These are phyloP conservation scores for Pogonomyrmex barbatus DNA, from an alignment of 1,140 invertebrate genomes.

Conservation along the genomic window DNA sequence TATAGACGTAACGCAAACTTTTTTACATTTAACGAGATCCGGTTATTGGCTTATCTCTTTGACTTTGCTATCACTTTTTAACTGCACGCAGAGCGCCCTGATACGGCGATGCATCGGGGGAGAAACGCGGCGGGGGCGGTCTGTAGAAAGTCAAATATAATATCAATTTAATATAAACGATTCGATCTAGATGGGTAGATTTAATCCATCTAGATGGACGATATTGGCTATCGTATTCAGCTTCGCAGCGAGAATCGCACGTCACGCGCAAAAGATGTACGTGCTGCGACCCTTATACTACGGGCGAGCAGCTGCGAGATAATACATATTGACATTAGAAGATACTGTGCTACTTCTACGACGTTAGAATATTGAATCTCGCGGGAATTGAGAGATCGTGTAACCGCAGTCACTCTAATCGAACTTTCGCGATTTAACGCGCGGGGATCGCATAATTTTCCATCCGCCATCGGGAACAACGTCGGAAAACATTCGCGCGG, in stretches of 20 bases:
- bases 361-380: conserved; percentile 38
- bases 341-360: conserved; percentile 2
- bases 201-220: conserved; percentile 37
- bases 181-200: conserved; percentile 2
- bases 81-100: neutral
- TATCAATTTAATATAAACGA: conserved; percentile 44
- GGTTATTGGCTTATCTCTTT: conserved; percentile 35
- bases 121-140: neutral
- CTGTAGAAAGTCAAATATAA: conserved; percentile 46
- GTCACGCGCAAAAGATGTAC: neutral
- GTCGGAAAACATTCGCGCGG: conserved; percentile 10
- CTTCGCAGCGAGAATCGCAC: neutral
- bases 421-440: conserved; percentile 15
- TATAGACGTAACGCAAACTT: neutral
- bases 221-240: conserved; percentile 27
- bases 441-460: conserved; percentile 28
- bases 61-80: conserved; percentile 37
- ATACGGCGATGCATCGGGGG: neutral
- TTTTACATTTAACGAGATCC: conserved; percentile 28
- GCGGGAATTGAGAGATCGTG: conserved; percentile 31
- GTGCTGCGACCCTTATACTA: conserved; percentile 26
- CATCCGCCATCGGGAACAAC: neutral
- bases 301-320: conserved; percentile 40
- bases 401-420: neutral
- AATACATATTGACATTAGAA: conserved; percentile 54